Percentiles rank a stretch among this genome's conserved stretches.
Evolutionary conservation across 2,797 vertebrate species (phyloP).

Genomic region (Karalla daura): DNA sequence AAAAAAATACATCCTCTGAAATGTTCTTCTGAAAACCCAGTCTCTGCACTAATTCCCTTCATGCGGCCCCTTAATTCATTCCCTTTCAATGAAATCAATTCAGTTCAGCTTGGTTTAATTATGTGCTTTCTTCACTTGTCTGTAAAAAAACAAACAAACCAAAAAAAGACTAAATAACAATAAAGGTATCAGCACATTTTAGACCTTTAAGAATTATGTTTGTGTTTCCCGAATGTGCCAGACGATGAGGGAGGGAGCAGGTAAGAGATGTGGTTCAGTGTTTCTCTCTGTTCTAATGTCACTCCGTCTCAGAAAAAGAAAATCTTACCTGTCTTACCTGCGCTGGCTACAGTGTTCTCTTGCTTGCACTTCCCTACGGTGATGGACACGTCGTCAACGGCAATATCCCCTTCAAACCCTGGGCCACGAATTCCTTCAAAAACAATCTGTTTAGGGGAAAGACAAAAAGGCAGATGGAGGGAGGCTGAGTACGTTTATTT

Average conservation of each 20-base stretch:
- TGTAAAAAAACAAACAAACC: constrained; percentile 6
- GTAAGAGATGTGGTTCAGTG: background rate
- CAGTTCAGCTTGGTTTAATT: constrained; percentile 8
- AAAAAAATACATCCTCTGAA: background rate
- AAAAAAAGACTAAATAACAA: too few relatives aligned
- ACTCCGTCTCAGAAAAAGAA: background rate
- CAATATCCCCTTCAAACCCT: constrained; percentile 94
- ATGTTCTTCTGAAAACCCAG: background rate
- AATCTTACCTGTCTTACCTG: constrained; percentile 84
- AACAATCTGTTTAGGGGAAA: constrained; percentile 86
- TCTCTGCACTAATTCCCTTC: background rate
- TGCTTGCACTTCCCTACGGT: constrained; percentile 92
- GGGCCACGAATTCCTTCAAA: constrained; percentile 94
- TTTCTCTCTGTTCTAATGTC: background rate
- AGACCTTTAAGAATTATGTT: background rate
- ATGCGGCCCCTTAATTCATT: background rate
- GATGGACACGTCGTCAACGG: constrained; percentile 95
- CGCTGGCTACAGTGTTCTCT: constrained; percentile 82
- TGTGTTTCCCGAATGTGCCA: background rate
- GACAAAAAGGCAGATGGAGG: constrained; percentile 18
- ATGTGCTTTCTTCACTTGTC: background rate
- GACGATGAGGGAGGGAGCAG: too few relatives aligned
- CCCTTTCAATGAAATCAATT: constrained; percentile 20
- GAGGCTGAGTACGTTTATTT: background rate
- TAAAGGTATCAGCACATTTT: constrained; percentile 1